A percentile compares a stretch with the other conserved stretches of the same genome.
Evolutionary conservation across 2,113 vertebrate species (phyloP).

Genomic region (Catagonus wagneri): DNA sequence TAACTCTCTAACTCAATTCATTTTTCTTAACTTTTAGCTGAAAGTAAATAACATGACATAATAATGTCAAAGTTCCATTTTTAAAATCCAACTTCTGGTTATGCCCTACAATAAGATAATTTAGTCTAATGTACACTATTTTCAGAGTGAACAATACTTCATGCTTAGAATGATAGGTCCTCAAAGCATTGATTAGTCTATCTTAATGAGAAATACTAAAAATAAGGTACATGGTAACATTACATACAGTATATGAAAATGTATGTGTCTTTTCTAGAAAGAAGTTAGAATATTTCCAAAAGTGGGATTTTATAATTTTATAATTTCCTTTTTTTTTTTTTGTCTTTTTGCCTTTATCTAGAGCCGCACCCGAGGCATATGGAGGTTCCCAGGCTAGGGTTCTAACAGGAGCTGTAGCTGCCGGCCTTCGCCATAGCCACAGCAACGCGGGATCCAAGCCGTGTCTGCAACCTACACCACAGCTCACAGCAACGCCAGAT

Average conservation of each 20-base stretch:
- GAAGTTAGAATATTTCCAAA: not conserved
- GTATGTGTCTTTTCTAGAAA: not conserved
- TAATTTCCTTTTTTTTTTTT: no score
- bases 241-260: not conserved
- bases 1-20: not conserved
- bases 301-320: not conserved
- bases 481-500: no score
- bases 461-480: no score
- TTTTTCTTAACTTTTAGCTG: not conserved
- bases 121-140: not conserved
- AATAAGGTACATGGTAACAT: not conserved
- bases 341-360: no score
- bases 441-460: no score
- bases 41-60: not conserved
- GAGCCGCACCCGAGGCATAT: no score
- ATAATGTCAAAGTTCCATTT: not conserved
- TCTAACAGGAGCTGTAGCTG: no score
- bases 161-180: not conserved
- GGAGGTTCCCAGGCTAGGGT: no score
- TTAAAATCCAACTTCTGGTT: slow-evolving; percentile 20
- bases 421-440: no score
- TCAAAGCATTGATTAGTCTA: not conserved
- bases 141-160: not conserved
- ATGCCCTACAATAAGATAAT: not conserved
- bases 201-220: not conserved